A percentile compares a stretch with the other conserved stretches of the same genome.
phyloP scores from a whole-genome alignment of 2,113 vertebrate species.

The Fulica atra region DNA sequence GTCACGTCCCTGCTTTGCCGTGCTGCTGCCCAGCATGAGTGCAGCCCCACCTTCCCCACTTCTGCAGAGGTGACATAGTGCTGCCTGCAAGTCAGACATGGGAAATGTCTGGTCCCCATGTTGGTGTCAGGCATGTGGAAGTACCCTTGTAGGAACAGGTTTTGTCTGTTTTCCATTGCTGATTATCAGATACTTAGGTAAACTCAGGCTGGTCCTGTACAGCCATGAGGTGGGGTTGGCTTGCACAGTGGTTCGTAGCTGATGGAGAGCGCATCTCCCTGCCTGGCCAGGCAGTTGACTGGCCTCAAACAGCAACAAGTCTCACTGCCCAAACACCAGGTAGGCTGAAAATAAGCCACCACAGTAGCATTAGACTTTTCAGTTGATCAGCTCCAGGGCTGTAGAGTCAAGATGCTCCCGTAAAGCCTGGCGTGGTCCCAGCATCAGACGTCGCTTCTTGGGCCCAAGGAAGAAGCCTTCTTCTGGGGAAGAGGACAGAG shows the following conservation, averaged over 20 bases:
- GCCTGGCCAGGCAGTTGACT: not conserved
- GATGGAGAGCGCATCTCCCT: not conserved
- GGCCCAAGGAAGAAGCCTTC: too few relatives aligned
- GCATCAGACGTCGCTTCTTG: rapidly evolving
- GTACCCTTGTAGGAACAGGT: not conserved
- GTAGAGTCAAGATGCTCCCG: not conserved
- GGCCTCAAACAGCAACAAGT: not conserved
- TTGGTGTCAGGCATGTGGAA: too few relatives aligned
- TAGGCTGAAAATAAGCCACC: not conserved
- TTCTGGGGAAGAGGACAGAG: not conserved
- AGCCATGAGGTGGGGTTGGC: not conserved
- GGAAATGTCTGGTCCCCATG: not conserved
- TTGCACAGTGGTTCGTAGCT: not conserved
- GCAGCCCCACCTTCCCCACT: too few relatives aligned
- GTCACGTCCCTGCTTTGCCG: rapidly evolving
- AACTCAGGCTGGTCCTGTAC: not conserved
- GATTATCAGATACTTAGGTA: not conserved
- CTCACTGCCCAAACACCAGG: not conserved
- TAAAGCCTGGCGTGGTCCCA: not conserved
- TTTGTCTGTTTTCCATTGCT: not conserved
- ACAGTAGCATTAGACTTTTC: not conserved
- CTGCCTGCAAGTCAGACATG: rapidly evolving
- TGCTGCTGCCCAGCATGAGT: too few relatives aligned
- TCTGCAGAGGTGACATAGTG: not conserved
- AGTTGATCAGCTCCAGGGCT: not conserved